Evolutionary conservation across 2,888 invertebrate species (phyloP), one percentile per base, ranked within the genome.

Genomic region (Invenusta paracnida): DNA sequence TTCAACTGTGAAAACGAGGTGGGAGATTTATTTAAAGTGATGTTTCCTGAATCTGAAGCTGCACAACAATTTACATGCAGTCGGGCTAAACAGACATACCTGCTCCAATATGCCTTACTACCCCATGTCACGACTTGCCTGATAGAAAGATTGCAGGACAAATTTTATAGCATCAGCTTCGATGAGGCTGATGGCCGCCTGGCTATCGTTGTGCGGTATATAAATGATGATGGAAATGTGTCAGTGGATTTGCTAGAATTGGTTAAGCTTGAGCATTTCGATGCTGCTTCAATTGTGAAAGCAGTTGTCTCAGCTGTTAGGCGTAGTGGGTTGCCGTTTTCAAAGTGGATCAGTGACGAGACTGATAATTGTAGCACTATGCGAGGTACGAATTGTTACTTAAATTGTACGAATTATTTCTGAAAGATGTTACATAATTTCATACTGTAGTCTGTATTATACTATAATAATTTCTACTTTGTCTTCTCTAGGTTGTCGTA

Each of bases 281-380:
- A 48, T 48, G 48, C 48, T 48, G 48, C 48, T 48, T 90, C 79
- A 79, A 79, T 79, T 79, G 79, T 25, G 23, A n/a, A 79, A 79
- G 79, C 79, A 79, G 79, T 25, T 79, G 79, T 23, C 79, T 27
- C 28, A 79, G 79, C 28, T 79, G 79, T 79, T 79, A 79, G 79
- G 28, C 28, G 28, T 27, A 79, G 23, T 29, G 67, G 30, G 2
- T 67, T 83, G 1, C 83, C 83, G 25, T 81, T 83, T 5, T 81
- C 83, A 5, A 83, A 83, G 30, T 83, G 83, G 83, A 81, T 83
- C 27, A 27, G 30, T 11, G 30, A 83, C n/a, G 30, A 66, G 28
- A 66, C 83, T 0, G 83, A 83, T 27, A 67, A 67, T 1, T 83
- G 83, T 81, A 83, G 48, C 23, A 67, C 67, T 1, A 83, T 83